Base-by-base conservation (phyloP, 2,888 invertebrate species). In the Elysia crispata region DNA sequence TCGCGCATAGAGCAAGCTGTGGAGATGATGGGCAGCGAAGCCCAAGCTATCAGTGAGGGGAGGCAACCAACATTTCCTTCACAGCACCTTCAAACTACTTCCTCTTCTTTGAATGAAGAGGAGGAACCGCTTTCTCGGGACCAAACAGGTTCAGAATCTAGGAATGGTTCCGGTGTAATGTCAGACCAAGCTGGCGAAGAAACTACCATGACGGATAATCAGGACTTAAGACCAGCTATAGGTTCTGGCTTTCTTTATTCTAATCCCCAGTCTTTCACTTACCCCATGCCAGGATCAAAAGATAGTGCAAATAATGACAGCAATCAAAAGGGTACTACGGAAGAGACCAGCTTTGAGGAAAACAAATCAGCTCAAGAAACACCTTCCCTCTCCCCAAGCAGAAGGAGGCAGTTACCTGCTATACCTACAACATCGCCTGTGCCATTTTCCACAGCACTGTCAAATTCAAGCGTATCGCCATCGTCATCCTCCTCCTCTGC, bases 1-100 rank as follows among this genome's bases (percentile, higher is more conserved):
- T 72, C 54, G 25, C 76, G 73, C n/a, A 80, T 80, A 20, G 80
- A 80, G 49, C 75, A 54, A 30, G 80, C 76, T 1, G 76, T 70
- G n/a, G 76, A 80, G 50, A 23, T 72, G 8, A 80, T 80, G 76
- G 76, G 66, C 20, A 54, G 72, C 28, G 76, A 76, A 11, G 80
- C 80, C 11, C n/a, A 67, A 15, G 62, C 64, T 5, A 72, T 64
- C 6, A 31, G 70, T 20, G 72, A 76, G 11, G 76, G 49, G n/a
- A 60, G 23, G 25, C 31, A 73, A 75, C 60, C 76, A 33, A 0
- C 75, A 50, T 41, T 41, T 11, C 41, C 41, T 3, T 3, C 11
- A 3, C 41, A 3, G 41, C 41, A 41, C 5, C 5, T 41, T 11
- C 41, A 41, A 11, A 41, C 41, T 6, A 41, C 5, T 41, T 11